These are phyloP conservation scores for Phylloscopus trochilus DNA, from an alignment of 2,113 vertebrate genomes.

Conservation along the genomic window DNA sequence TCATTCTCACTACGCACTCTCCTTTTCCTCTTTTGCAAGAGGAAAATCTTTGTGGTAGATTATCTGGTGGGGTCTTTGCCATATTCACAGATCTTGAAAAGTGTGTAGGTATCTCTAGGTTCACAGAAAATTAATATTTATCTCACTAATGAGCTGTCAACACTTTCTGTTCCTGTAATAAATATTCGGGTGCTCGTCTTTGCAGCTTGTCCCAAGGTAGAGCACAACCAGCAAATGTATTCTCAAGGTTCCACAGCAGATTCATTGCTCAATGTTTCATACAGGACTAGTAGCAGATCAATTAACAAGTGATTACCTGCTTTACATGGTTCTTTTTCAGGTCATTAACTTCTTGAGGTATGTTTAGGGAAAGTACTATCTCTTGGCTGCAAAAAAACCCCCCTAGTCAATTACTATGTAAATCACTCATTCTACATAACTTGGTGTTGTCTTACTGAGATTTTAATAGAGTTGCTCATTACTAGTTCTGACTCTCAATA, in stretches of 20 bases:
- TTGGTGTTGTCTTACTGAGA: constrained; percentile 3
- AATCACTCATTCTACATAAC: constrained; percentile 49
- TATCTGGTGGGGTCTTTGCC: not conserved
- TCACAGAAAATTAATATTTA: constrained; percentile 41
- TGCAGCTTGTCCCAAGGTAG: constrained; percentile 9
- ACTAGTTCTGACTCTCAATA: not conserved
- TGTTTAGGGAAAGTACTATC: constrained; percentile 17
- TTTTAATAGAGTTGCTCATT: constrained; percentile 12
- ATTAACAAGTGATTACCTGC: constrained; percentile 66
- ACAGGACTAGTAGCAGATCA: constrained; percentile 44
- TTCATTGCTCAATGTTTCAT: not conserved
- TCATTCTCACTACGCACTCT: not conserved
- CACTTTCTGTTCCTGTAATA: constrained; percentile 26
- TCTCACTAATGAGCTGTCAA: constrained; percentile 65
- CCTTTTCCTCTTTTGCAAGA: constrained; percentile 26
- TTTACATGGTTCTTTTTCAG: constrained; percentile 38
- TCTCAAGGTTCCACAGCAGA: not conserved
- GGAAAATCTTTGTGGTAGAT: not conserved
- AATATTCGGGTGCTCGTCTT: constrained; percentile 48
- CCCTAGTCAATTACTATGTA: constrained; percentile 46
- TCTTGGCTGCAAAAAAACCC: constrained; percentile 9
- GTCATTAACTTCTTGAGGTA: constrained; percentile 68
- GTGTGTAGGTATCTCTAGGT: not conserved
- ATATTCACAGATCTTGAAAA: constrained; percentile 26
- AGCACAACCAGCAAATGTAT: not conserved